Evolutionary conservation across 2,888 invertebrate species (phyloP).

Genomic region (Cosmopolites sordidus): DNA sequence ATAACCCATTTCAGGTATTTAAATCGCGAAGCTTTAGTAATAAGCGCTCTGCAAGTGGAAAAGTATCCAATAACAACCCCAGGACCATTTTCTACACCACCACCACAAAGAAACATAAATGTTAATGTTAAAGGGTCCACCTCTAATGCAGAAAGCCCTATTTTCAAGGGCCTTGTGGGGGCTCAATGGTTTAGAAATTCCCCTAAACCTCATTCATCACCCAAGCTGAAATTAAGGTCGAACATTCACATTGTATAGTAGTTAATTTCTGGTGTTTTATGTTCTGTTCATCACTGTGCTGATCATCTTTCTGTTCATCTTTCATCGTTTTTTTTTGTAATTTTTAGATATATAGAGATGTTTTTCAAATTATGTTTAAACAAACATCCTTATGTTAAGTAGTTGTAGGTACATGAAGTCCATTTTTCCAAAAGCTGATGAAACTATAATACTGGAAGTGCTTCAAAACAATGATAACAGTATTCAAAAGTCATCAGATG

Average conservation of each 20-base stretch:
- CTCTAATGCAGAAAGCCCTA: constrained; percentile 53
- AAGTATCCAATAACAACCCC: constrained; percentile 86
- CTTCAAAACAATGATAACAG: constrained; percentile 84
- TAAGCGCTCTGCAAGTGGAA: constrained; percentile 89
- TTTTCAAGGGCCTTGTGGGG: constrained; percentile 56
- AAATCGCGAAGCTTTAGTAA: constrained; percentile 87
- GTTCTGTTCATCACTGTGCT: background rate
- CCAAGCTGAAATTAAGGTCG: constrained; percentile 90
- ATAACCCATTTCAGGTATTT: constrained; percentile 67
- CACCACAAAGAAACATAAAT: constrained; percentile 58
- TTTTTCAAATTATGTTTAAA: background rate
- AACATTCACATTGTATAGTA: constrained; percentile 27
- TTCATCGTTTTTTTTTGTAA: no score
- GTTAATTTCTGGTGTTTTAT: background rate
- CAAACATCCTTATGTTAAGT: constrained; percentile 14
- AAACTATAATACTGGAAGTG: constrained; percentile 78
- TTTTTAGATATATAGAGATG: background rate
- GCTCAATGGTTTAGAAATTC: constrained; percentile 56
- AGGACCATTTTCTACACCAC: constrained; percentile 74
- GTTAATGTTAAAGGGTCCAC: constrained; percentile 28
- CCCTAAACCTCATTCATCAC: constrained; percentile 72
- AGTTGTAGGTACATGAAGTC: constrained; percentile 80
- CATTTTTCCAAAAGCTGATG: constrained; percentile 86
- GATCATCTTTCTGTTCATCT: background rate
- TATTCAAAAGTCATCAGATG: constrained; percentile 83